Percentiles rank a stretch among this genome's conserved stretches.
These are phyloP conservation scores for Noctilio leporinus DNA, from an alignment of 2,113 vertebrate genomes.

Conservation along the genomic window DNA sequence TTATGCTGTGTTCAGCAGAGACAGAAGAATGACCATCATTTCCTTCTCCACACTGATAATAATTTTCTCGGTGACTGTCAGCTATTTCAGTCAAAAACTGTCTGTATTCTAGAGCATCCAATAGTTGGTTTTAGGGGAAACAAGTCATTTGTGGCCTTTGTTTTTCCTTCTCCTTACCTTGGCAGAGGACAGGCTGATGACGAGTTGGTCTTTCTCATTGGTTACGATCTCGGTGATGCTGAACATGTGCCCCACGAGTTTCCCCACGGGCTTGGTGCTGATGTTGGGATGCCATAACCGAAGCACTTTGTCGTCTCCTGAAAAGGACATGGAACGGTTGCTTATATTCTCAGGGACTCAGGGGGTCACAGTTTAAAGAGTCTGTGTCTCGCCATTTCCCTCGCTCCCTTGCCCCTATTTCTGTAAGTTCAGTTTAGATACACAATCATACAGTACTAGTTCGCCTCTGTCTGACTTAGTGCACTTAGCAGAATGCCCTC, in stretches of 20 bases:
- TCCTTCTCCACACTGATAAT: background rate
- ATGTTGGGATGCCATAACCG: slow-evolving; percentile 78
- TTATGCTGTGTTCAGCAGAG: background rate
- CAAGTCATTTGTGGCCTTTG: background rate
- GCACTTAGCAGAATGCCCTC: background rate
- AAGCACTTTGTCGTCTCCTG: slow-evolving; percentile 79
- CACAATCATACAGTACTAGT: background rate
- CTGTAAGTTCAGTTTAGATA: background rate
- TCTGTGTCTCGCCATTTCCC: background rate
- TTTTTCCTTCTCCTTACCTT: slow-evolving; percentile 70
- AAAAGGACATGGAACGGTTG: background rate
- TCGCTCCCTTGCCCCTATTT: background rate
- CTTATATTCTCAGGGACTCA: background rate
- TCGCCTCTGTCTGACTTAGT: background rate
- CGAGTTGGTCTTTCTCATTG: slow-evolving; percentile 80
- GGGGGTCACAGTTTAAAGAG: background rate
- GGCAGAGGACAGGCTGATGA: slow-evolving; percentile 80
- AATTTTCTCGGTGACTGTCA: background rate
- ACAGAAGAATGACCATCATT: background rate
- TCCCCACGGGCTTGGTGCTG: slow-evolving; percentile 77
- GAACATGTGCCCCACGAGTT: slow-evolving; percentile 76
- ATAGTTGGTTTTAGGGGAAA: background rate
- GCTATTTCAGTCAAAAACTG: background rate
- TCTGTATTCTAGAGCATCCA: background rate
- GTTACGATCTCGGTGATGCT: slow-evolving; percentile 76